Base-by-base conservation (phyloP, 2,113 vertebrate species). In the Nicator chloris region DNA sequence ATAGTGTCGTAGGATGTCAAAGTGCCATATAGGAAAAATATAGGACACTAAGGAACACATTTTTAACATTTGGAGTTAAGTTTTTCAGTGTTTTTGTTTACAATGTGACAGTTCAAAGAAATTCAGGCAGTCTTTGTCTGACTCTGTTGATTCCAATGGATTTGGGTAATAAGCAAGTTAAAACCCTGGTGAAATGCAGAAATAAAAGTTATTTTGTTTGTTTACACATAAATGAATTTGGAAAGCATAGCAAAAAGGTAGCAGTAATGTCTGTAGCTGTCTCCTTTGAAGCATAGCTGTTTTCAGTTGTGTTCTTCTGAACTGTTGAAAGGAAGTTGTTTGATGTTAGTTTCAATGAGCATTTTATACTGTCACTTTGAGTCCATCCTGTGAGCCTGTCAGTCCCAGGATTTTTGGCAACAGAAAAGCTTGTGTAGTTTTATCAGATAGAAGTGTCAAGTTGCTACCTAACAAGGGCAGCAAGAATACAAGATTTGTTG, bases 11-110 rank as follows among this genome's bases (percentile, higher is more conserved):
- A 31, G 82, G 82, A 44, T 71, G 50, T 47, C 81, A 28, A 80
- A 70, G 56, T 57, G 56, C 64, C 51, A 22, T 95, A 90, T 27
- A 65, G 24, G n/a, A 84, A 78, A 83, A 88, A 86, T 45, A 76
- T 0, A 82, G 42, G 45, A 56, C 75, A 45, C 33, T 24, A 64
- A 66, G 51, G 35, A 93, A 68, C 17, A 37, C 16, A 22, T 88
- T 93, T 86, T 94, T 86, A 80, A 87, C 54, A 54, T 88, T 83
- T 21, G 53, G 49, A 56, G n/a, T 81, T 42, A 35, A 47, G 10
- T 54, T 95, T 93, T 95, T 69, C 61, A 11, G 11, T 87, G 68
- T n/a, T 86, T 94, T 82, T 96, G 76, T 88, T 96, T 88, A 90
- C 53, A 40, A 13, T 35, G 35, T 83, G 88, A 63, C 64, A 92